Base-by-base conservation (phyloP, 2,113 vertebrate genomes). In the Isurus oxyrinchus region DNA sequence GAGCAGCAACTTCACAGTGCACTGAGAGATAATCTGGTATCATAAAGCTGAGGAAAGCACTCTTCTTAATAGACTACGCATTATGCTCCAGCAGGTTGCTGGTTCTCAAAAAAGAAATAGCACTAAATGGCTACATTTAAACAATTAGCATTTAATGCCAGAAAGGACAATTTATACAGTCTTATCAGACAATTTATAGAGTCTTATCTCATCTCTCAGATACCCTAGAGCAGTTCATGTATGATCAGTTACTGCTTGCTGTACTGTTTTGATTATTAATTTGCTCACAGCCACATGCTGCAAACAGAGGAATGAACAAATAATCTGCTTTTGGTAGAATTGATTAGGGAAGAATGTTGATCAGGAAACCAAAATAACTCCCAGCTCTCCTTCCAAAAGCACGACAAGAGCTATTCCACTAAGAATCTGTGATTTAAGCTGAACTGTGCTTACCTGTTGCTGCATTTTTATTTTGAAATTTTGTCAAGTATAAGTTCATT, bases 391-490 rank as follows among this genome's bases (percentile, higher is more conserved):
- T 23, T 84, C 79, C 79, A 86, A 49, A 79, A 86, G 16, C 5
- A 1, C 40, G 7, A 6, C 14, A 84, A 84, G 5, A 91, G 27
- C 14, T 35, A 90, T 59, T 59, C 88, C 88, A 61, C 55, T n/a
- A 90, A 35, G 10, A 35, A 1, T 59, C 59, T 31, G 27, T 31
- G 53, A 23, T 55, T 91, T 40, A 63, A 21, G 16, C 44, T 94
- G 90, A 72, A 95, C 11, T 27, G 23, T 53, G 13, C 79, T 97
- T 98, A 99, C 99, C 99, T 98, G 99, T 99, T 94, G 99, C 98
- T 96, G 99, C 99, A 96, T 99, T 99, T 98, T 98, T 99, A 97
- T 99, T 98, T 97, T 99, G 99, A 97, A 99, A 99, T 97, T 99
- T 99, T 91, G 98, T 98, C 97, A 99, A 98, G 97, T 99, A 99